These are phyloP conservation scores for Carollia perspicillata DNA, from an alignment of 2,113 vertebrate genomes.

Conservation along the genomic window DNA sequence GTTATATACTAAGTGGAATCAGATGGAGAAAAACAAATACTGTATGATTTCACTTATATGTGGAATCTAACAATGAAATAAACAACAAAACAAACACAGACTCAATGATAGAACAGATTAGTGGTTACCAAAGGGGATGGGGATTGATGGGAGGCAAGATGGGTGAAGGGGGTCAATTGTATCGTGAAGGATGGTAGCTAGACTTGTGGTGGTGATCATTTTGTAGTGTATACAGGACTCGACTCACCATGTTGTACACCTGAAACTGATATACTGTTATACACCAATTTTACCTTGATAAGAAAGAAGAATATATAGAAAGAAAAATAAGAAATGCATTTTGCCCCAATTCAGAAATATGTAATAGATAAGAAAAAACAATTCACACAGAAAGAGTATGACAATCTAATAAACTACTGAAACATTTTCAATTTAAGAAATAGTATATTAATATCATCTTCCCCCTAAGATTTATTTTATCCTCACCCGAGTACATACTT, in stretches of 20 bases:
- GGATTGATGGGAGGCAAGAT: not conserved
- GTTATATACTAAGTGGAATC: not conserved
- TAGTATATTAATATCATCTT: not conserved
- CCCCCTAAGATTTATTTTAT: not conserved
- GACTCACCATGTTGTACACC: not conserved
- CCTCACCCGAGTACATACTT: too few species aligned
- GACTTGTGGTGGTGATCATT: not conserved
- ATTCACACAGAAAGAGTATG: not conserved
- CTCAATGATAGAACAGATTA: not conserved
- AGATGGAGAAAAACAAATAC: not conserved
- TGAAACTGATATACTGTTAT: not conserved
- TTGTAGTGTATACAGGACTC: not conserved
- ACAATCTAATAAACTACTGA: not conserved
- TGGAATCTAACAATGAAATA: not conserved
- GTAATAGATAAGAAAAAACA: not conserved
- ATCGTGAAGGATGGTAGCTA: not conserved
- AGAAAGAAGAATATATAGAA: not conserved
- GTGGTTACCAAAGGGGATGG: not conserved
- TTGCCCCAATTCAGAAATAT: not conserved
- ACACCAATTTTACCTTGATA: not conserved
- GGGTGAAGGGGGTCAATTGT: not conserved
- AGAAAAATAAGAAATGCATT: not conserved
- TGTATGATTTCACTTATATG: not conserved
- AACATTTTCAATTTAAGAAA: not conserved
- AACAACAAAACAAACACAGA: not conserved